phyloP scores from a whole-genome alignment of 2,888 invertebrate genomes.

The Catocala sponsa region DNA sequence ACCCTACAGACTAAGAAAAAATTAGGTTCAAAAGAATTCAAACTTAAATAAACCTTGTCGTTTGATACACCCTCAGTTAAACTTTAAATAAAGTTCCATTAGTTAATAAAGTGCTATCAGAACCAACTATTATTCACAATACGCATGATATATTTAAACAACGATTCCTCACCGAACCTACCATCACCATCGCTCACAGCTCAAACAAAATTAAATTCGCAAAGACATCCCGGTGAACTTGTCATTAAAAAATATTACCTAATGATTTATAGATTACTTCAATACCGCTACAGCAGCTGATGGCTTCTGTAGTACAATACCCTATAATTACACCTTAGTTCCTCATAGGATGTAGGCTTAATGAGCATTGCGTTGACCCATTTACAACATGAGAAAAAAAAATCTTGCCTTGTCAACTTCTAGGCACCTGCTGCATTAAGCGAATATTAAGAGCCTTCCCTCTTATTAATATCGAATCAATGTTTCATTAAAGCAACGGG shows the following conservation, averaged over 20 bases:
- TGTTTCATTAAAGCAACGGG: slow-evolving; percentile 76
- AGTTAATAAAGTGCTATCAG: too few relatives aligned
- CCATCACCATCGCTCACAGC: slow-evolving; percentile 2
- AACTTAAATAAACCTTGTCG: too few relatives aligned
- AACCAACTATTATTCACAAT: too few relatives aligned
- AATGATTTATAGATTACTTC: slow-evolving; percentile 52
- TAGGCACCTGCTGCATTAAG: slow-evolving; percentile 57
- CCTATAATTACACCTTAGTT: slow-evolving; percentile 51
- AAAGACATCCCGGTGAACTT: slow-evolving; percentile 25
- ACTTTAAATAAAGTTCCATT: too few relatives aligned
- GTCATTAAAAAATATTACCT: slow-evolving; percentile 33
- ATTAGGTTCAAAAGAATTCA: too few relatives aligned
- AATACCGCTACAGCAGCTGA: slow-evolving; percentile 37
- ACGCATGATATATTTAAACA: background rate
- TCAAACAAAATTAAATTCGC: slow-evolving; percentile 46
- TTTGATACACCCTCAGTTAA: too few relatives aligned
- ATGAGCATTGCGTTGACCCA: slow-evolving; percentile 50
- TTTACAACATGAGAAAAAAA: slow-evolving; percentile 66
- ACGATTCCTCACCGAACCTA: background rate
- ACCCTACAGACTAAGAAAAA: too few relatives aligned
- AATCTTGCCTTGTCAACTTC: slow-evolving; percentile 70
- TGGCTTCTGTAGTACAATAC: slow-evolving; percentile 42
- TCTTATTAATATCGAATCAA: slow-evolving; percentile 87
- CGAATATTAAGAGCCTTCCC: slow-evolving; percentile 44
- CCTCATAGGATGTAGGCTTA: slow-evolving; percentile 45